phyloP scores from a whole-genome alignment of 1,140 invertebrate species.

The Notospermus geniculatus region DNA sequence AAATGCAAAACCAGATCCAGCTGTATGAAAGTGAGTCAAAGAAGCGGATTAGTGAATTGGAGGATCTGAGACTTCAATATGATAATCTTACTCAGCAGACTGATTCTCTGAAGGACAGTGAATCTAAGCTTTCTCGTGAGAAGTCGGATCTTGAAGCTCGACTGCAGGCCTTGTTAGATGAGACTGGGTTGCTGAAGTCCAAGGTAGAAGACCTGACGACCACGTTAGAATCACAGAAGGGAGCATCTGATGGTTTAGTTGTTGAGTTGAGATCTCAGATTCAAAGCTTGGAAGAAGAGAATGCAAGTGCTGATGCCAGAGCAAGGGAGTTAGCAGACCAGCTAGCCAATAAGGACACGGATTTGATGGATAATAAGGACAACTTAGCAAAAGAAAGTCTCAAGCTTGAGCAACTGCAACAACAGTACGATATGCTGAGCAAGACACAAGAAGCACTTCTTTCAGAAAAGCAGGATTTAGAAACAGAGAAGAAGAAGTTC shows the following conservation, averaged over 20 bases:
- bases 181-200: neutral
- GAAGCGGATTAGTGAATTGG: no score
- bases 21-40: no score
- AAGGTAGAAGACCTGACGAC: neutral
- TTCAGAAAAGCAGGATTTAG: no score
- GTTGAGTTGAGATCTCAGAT: no score
- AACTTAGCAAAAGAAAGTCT: no score
- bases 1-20: constrained; percentile 2
- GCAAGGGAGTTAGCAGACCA: neutral
- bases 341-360: no score
- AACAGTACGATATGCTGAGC: neutral
- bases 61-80: neutral
- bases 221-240: neutral
- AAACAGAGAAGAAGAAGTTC: no score
- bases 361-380: no score
- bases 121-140: no score
- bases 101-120: neutral
- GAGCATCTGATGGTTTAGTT: no score
- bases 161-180: neutral
- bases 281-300: neutral
- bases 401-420: no score
- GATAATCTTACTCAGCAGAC: neutral
- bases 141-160: neutral
- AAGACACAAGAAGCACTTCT: neutral
- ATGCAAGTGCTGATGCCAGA: neutral